Percentiles rank a stretch among this genome's conserved stretches.
These are phyloP conservation scores for Bimastos eiseni DNA, from an alignment of 2,888 invertebrate genomes.

Conservation along the genomic window DNA sequence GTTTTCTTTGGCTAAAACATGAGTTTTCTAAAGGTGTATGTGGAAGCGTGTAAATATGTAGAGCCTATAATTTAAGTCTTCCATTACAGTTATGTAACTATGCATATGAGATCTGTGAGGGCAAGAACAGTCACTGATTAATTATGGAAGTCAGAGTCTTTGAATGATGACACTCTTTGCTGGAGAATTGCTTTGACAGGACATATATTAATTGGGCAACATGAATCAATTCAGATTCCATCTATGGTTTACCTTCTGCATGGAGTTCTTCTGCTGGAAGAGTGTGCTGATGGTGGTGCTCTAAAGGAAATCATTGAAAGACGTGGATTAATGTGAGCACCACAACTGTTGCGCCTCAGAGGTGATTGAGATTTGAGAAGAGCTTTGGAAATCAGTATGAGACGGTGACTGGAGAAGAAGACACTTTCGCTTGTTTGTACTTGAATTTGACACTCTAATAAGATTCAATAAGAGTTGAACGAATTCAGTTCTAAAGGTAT, in stretches of 20 bases:
- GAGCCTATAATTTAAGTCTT: too few relatives aligned
- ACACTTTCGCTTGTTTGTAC: not conserved
- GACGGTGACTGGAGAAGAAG: not conserved
- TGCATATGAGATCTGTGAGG: not conserved
- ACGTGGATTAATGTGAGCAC: not conserved
- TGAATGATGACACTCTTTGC: not conserved
- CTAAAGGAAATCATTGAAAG: not conserved
- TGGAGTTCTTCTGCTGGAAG: not conserved
- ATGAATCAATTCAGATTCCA: not conserved
- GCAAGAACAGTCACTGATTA: not conserved
- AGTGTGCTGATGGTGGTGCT: not conserved
- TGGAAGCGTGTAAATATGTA: not conserved
- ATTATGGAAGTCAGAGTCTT: not conserved
- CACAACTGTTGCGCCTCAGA: not conserved
- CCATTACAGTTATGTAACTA: too few relatives aligned
- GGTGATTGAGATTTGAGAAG: not conserved
- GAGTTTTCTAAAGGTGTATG: not conserved
- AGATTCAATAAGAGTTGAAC: not conserved
- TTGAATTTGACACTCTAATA: not conserved
- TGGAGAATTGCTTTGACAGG: slow-evolving; percentile 1
- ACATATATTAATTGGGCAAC: not conserved
- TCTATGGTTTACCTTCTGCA: not conserved
- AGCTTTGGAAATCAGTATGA: not conserved
- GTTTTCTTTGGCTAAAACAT: not conserved
- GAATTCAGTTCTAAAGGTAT: not conserved